These are phyloP conservation scores for Leptothorax acervorum DNA, from an alignment of 2,888 invertebrate genomes.

Conservation along the genomic window DNA sequence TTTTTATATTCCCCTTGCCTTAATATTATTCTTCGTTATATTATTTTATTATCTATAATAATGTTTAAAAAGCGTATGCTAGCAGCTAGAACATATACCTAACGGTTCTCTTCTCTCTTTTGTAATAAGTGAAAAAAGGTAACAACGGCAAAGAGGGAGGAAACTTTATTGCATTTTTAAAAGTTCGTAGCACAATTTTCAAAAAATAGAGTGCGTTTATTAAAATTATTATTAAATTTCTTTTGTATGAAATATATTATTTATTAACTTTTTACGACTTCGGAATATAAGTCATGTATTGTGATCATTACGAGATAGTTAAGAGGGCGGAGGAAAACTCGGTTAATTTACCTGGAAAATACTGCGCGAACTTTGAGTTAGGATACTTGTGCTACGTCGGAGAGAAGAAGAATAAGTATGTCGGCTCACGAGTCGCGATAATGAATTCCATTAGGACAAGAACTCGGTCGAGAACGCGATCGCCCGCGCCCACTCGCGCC, in stretches of 20 bases:
- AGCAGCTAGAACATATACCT: neutral
- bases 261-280: neutral
- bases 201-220: neutral
- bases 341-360: conserved; percentile 19
- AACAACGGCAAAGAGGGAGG: neutral
- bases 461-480: conserved; percentile 4
- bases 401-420: conserved; percentile 9
- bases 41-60: neutral
- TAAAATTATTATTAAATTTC: neutral
- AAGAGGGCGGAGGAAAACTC: neutral
- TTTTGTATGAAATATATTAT: neutral
- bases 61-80: neutral
- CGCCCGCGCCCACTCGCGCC: too few relatives aligned
- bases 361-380: conserved; percentile 17
- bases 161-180: neutral
- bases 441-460: conserved; percentile 45
- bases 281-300: neutral
- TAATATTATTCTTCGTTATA: neutral
- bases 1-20: neutral
- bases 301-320: neutral
- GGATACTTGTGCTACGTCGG: neutral
- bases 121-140: neutral
- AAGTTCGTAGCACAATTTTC: neutral
- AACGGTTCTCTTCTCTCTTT: neutral
- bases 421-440: conserved; percentile 31